Conservation (phyloP, 2,113 vertebrate species). For the Phodopus roborovskii region DNA sequence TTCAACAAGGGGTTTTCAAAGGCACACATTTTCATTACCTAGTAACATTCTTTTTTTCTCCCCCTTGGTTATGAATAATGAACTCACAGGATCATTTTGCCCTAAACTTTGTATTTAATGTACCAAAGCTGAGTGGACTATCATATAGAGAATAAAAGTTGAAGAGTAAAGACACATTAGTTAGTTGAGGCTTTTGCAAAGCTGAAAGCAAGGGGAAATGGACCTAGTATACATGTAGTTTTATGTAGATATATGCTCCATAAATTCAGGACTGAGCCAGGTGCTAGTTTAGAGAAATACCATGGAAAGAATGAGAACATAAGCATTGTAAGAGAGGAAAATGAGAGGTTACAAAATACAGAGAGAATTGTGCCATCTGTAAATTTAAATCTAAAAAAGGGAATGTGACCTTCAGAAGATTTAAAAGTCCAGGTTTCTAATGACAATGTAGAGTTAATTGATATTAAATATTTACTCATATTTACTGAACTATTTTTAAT, state of each 20-base stretch:
- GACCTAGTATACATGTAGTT: background rate
- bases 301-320: background rate
- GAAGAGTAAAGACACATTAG: background rate
- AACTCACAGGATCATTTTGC: background rate
- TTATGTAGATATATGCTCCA: fast-evolving
- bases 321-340: background rate
- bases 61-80: background rate
- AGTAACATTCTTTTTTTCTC: background rate
- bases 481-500: conserved; percentile 29
- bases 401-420: background rate
- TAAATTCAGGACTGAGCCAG: background rate
- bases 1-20: background rate
- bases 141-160: background rate
- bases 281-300: background rate
- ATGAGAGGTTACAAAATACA: background rate
- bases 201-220: fast-evolving
- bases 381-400: background rate
- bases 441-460: background rate
- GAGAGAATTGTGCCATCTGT: background rate
- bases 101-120: background rate
- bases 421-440: background rate
- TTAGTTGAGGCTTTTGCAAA: background rate
- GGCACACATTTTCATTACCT: background rate
- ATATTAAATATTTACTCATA: conserved; percentile 22
- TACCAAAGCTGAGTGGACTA: background rate